These are phyloP conservation scores for Bimastos eiseni DNA, from an alignment of 2,888 invertebrate species.

Conservation along the genomic window DNA sequence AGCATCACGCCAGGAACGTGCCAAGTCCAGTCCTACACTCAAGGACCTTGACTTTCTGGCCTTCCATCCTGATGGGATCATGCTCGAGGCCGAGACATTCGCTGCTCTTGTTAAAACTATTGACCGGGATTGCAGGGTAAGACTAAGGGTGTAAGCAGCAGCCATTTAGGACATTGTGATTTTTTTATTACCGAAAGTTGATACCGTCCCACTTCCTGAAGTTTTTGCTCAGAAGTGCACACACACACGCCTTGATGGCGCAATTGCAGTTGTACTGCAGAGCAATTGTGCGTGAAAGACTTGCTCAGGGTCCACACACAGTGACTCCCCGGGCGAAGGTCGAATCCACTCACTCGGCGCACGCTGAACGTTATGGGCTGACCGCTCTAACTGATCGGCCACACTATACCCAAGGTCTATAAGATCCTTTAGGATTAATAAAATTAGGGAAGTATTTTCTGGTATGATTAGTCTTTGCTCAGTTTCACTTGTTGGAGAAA, in stretches of 20 bases:
- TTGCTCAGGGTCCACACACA: too few relatives aligned
- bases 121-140: conserved; percentile 91
- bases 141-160: conserved; percentile 56
- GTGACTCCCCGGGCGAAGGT: too few relatives aligned
- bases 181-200: too few relatives aligned
- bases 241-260: too few relatives aligned
- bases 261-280: too few relatives aligned
- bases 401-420: background rate
- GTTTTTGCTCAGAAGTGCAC: too few relatives aligned
- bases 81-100: conserved; percentile 93
- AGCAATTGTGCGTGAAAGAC: too few relatives aligned
- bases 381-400: too few relatives aligned
- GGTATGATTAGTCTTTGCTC: background rate
- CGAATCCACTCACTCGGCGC: too few relatives aligned
- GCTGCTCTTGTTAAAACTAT: conserved; percentile 93
- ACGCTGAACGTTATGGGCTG: too few relatives aligned
- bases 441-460: background rate
- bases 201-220: too few relatives aligned
- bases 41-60: conserved; percentile 99
- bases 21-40: conserved; percentile 88
- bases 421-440: background rate
- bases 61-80: conserved; percentile 88
- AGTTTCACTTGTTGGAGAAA: background rate
- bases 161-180: background rate
- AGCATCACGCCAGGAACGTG: conserved; percentile 85